Evolutionary conservation across 1,140 invertebrate species (phyloP).

Genomic region (Colletes latitarsis): DNA sequence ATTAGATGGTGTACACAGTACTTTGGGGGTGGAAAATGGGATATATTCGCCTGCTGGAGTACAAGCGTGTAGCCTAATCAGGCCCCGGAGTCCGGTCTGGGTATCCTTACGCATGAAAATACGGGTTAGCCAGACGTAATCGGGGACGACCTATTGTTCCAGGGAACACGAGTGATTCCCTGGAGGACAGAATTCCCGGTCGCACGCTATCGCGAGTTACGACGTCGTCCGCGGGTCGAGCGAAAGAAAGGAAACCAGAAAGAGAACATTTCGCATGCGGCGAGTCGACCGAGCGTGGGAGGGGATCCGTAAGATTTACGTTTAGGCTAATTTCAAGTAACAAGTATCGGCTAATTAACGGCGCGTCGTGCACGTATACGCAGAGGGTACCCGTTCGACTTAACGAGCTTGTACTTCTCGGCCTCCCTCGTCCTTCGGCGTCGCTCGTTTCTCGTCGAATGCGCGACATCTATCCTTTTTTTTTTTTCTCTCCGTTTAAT

Average conservation of each 20-base stretch:
- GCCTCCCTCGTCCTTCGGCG: not conserved
- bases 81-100: not conserved
- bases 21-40: too few relatives aligned
- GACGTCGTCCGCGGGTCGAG: not conserved
- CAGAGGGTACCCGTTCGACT: not conserved
- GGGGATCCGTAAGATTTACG: conserved; percentile 47
- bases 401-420: conserved; percentile 40
- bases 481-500: not conserved
- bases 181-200: conserved; percentile 46
- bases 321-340: conserved; percentile 53
- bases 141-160: conserved; percentile 55
- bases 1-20: too few relatives aligned
- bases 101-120: conserved; percentile 14
- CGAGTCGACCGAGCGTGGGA: not conserved
- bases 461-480: not conserved
- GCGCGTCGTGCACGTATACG: not conserved
- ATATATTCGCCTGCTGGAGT: too few relatives aligned
- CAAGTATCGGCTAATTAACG: conserved; percentile 54
- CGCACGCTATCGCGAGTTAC: conserved; percentile 33
- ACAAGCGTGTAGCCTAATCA: too few relatives aligned
- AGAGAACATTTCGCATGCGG: not conserved
- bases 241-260: conserved; percentile 3
- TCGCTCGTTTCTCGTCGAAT: conserved; percentile 13
- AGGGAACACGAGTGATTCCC: conserved; percentile 45
- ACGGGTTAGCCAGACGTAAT: conserved; percentile 34